Evolutionary conservation across 1,140 invertebrate species (phyloP).

Genomic region (Drosophila lowei): DNA sequence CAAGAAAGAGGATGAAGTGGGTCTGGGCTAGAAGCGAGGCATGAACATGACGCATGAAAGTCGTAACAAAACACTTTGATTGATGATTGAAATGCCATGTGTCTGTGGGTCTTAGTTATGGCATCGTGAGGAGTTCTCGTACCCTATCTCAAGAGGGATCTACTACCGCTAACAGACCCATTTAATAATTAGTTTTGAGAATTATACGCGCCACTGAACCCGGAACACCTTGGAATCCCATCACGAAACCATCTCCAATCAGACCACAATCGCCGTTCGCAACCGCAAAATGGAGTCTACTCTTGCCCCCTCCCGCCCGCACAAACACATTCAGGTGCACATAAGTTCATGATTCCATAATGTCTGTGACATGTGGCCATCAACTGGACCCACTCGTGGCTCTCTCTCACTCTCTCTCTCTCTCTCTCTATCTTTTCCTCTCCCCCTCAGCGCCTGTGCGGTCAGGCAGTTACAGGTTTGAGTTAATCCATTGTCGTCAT

Average conservation of each 20-base stretch:
- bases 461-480: conserved; percentile 72
- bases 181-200: no score
- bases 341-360: conserved; percentile 76
- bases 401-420: not conserved
- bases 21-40: conserved; percentile 15
- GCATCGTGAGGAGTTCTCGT: conserved; percentile 11
- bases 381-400: conserved; percentile 26
- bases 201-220: no score
- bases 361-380: conserved; percentile 72
- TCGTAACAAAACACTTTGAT: conserved; percentile 81
- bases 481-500: conserved; percentile 67
- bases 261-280: conserved; percentile 52
- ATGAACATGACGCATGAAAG: conserved; percentile 74
- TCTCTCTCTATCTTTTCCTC: not conserved
- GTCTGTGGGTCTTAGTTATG: conserved; percentile 19
- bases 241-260: conserved; percentile 30
- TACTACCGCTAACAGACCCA: no score
- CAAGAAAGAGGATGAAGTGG: conserved; percentile 12
- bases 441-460: conserved; percentile 45
- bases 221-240: not conserved
- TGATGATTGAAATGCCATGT: conserved; percentile 66
- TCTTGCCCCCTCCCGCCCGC: not conserved
- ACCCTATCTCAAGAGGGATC: no score
- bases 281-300: conserved; percentile 59
- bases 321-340: conserved; percentile 36